Evolutionary conservation across 1,140 invertebrate genomes (phyloP).

Genomic region (Drosophila dunni): DNA sequence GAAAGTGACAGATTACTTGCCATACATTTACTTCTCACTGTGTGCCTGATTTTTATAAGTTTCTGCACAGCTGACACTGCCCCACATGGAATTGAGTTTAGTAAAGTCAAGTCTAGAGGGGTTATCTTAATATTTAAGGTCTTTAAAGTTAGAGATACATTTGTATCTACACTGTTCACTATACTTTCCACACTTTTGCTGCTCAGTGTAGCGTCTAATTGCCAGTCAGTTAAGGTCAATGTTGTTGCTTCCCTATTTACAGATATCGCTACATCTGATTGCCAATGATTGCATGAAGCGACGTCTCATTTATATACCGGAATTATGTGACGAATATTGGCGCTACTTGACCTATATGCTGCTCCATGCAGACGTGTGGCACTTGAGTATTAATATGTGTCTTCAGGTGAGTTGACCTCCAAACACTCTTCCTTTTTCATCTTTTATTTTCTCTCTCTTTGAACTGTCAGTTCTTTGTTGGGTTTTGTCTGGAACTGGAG

Average conservation of each 20-base stretch:
- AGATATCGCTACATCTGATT: slow-evolving; percentile 86
- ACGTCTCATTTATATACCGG: slow-evolving; percentile 90
- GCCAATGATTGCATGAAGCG: slow-evolving; percentile 85
- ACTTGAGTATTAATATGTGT: slow-evolving; percentile 87
- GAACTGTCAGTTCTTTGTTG: slow-evolving; percentile 87
- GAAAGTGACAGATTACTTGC: slow-evolving; percentile 71
- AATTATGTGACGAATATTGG: slow-evolving; percentile 88
- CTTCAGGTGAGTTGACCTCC: slow-evolving; percentile 82
- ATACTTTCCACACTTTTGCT: background rate
- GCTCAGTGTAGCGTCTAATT: slow-evolving; percentile 29
- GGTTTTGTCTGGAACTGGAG: slow-evolving; percentile 91
- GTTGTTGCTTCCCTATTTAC: slow-evolving; percentile 13
- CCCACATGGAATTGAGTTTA: slow-evolving; percentile 25
- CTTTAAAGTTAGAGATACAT: too few species aligned
- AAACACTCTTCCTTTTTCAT: background rate
- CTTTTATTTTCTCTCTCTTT: slow-evolving; percentile 6
- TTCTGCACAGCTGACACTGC: slow-evolving; percentile 55
- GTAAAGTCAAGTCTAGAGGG: too few species aligned
- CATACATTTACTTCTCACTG: slow-evolving; percentile 20
- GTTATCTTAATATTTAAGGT: too few species aligned
- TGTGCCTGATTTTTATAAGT: too few species aligned
- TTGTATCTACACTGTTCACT: too few species aligned
- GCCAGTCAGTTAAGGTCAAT: slow-evolving; percentile 27
- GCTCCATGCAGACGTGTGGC: slow-evolving; percentile 90
- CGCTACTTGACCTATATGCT: slow-evolving; percentile 93